Percentiles rank a stretch among this genome's conserved stretches.
Conservation (phyloP, 2,113 vertebrate species). For the Mixornis gularis region DNA sequence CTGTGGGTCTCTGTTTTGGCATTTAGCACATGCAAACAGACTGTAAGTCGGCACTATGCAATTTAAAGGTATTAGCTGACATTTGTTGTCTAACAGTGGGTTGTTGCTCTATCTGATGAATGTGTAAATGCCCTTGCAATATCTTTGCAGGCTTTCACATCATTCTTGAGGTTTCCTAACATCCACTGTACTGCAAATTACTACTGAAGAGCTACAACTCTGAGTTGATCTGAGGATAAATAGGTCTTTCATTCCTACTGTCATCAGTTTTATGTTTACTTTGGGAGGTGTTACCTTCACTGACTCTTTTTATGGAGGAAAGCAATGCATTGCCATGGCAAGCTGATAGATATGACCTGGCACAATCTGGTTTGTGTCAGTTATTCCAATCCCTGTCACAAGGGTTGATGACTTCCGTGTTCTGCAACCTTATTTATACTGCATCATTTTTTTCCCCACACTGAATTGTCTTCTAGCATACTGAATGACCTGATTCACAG, state of each 20-base stretch:
- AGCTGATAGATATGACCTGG: background rate
- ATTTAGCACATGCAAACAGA: background rate
- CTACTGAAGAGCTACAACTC: background rate
- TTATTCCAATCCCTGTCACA: background rate
- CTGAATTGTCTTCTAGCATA: background rate
- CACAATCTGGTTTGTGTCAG: background rate
- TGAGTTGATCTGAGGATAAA: background rate
- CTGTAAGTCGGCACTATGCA: background rate
- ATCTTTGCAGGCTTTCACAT: background rate
- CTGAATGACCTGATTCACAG: background rate
- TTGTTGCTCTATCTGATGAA: background rate
- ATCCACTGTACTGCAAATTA: background rate
- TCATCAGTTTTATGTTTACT: background rate
- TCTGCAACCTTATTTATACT: background rate
- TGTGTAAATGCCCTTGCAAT: background rate
- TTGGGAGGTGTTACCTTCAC: background rate
- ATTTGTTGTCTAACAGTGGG: background rate
- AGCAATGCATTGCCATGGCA: background rate
- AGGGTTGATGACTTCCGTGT: background rate
- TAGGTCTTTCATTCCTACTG: background rate
- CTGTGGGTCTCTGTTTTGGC: background rate
- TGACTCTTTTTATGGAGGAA: background rate
- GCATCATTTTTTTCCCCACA: background rate
- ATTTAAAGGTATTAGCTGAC: background rate
- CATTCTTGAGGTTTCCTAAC: background rate